A percentile compares a stretch with the other conserved stretches of the same genome.
Conservation (phyloP, 2,113 vertebrate species). For the Vombatus ursinus region DNA sequence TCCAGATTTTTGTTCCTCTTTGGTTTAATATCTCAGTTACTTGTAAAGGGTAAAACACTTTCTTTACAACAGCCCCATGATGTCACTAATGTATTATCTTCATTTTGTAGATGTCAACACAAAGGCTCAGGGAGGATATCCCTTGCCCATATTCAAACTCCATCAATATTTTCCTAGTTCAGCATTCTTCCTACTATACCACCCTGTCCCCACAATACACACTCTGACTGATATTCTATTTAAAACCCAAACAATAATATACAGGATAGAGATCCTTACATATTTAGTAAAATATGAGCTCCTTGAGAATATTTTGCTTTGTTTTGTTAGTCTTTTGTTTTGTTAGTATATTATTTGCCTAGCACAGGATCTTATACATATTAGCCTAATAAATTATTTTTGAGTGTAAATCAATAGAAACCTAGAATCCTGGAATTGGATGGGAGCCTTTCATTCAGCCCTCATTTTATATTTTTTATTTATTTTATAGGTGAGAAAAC, state of each 20-base stretch:
- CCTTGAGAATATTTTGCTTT: background rate
- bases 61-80: background rate
- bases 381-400: background rate
- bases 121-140: background rate
- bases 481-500: background rate
- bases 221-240: background rate
- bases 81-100: background rate
- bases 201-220: background rate
- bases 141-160: background rate
- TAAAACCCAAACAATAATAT: background rate
- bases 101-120: background rate
- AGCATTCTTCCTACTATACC: background rate
- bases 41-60: background rate
- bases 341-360: background rate
- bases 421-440: conserved; percentile 5
- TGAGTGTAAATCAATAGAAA: conserved; percentile 19
- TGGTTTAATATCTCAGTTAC: background rate
- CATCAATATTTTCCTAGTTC: background rate
- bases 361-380: background rate
- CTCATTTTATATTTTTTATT: background rate
- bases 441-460: background rate
- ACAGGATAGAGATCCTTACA: background rate
- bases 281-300: background rate
- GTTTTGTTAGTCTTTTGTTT: background rate
- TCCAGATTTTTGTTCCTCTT: conserved; percentile 57